These are phyloP conservation scores for Littorina saxatilis DNA, from an alignment of 1,140 invertebrate species.

Conservation along the genomic window DNA sequence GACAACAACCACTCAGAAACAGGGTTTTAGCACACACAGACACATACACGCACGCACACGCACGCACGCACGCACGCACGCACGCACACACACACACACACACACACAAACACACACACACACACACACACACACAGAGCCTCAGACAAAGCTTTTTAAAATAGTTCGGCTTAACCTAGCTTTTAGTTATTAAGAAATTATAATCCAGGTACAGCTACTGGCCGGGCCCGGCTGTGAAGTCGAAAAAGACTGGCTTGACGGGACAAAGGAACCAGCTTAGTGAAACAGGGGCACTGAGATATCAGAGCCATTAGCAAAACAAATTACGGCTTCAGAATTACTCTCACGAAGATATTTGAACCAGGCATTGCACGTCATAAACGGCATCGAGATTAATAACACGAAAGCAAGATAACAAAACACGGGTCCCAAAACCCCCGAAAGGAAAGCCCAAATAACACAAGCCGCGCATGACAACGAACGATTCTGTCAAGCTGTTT, in stretches of 20 bases:
- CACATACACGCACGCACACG: neutral
- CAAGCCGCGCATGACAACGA: no score
- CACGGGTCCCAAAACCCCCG: no score
- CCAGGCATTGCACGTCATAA: no score
- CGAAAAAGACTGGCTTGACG: no score
- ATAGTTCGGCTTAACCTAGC: neutral
- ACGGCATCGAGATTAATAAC: no score
- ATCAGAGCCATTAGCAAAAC: neutral
- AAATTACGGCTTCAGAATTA: neutral
- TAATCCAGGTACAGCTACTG: no score
- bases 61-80: constrained; percentile 10
- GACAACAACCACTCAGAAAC: no score
- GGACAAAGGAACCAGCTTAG: neutral
- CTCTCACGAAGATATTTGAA: no score
- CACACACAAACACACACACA: constrained; percentile 22
- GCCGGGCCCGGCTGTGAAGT: no score
- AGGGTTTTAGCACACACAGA: neutral
- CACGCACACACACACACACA: constrained; percentile 4
- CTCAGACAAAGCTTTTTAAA: neutral
- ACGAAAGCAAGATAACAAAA: no score
- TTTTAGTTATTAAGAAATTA: neutral
- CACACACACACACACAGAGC: constrained; percentile 13
- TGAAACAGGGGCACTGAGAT: neutral
- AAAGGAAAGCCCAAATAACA: no score
- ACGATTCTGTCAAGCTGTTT: no score